Evolutionary conservation across 2,113 vertebrate species (phyloP).

Genomic region (Nothoprocta pentlandii): DNA sequence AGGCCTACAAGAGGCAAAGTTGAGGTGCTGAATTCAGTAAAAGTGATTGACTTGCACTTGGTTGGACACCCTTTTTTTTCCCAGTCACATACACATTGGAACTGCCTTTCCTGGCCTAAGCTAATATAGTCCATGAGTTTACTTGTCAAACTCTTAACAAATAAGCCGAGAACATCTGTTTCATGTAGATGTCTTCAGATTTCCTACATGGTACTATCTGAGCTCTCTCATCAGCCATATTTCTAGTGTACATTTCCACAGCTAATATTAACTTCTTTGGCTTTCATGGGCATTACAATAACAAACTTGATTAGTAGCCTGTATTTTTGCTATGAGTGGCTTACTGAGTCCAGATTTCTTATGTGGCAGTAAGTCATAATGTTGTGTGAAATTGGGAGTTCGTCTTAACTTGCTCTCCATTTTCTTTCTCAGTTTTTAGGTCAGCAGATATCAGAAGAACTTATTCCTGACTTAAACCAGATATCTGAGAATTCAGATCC

Average conservation of each 20-base stretch:
- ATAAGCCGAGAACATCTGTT: not conserved
- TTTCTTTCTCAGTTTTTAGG: conserved; percentile 82
- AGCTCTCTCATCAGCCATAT: not conserved
- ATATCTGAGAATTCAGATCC: conserved; percentile 88
- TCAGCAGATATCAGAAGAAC: conserved; percentile 91
- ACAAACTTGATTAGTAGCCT: not conserved
- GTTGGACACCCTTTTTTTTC: not conserved
- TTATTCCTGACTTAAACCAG: conserved; percentile 87
- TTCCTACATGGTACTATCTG: not conserved
- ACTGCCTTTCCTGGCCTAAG: not conserved
- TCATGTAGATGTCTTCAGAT: not conserved
- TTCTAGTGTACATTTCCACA: not conserved
- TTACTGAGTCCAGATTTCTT: not conserved
- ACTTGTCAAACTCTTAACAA: not conserved
- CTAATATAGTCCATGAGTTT: not conserved
- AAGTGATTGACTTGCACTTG: not conserved
- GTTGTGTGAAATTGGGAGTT: not conserved
- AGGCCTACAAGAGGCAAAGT: not conserved
- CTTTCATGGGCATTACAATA: not conserved
- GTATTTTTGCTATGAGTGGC: not conserved
- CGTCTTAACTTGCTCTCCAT: not conserved
- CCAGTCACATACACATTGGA: not conserved
- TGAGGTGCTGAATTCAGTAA: not conserved
- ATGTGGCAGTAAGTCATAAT: not conserved
- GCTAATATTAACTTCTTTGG: not conserved